Base-by-base conservation (phyloP, 2,113 vertebrate genomes). In the Ochotona princeps region DNA sequence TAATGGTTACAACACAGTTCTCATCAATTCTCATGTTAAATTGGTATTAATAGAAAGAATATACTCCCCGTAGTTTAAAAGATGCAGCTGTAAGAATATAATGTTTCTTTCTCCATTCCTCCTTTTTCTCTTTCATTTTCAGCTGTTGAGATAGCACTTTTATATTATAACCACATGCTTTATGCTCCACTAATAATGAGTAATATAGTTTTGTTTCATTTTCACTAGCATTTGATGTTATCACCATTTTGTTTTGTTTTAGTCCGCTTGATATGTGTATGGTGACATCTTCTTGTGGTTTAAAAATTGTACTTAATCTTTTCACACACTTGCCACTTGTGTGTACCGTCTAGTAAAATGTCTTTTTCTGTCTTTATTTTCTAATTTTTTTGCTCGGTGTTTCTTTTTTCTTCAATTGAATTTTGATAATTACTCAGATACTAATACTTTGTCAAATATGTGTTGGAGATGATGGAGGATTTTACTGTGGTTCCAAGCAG, bases 311-410 rank as follows among this genome's bases (percentile, higher is more conserved):
- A 44, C 38, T 44, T 44, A 44, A 44, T 44, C 38, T 66, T 92
- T 80, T 82, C 25, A 54, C 60, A 32, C 87, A 35, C 13, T 76
- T 92, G 18, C 15, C 20, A 47, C 51, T 10, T 93, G 44, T 26
- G 1, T 51, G 17, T 38, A 23, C 8, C 87, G 61, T 84, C 65
- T 26, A 65, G 15, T 72, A 13, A 80, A 54, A 51, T 30, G 2
- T 74, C 17, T 91, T 18, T 87, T 86, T 14, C 20, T 72, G 11
- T 78, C 25, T 87, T 93, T 32, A 11, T 83, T 92, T 93, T 95
- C 60, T 83, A 80, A 57, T 57, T 57, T 57, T 57, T 15, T 51
- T 63, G 0, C 74, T 92, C 92, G 7, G 21, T 51, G 21, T 88
- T 78, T 8, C 21, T 44, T 44, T 49, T 69, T 92, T 57, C 63